Evolutionary conservation across 2,888 invertebrate species (phyloP), one percentile per base, ranked within the genome.

Genomic region (Diaprepes abbreviatus): DNA sequence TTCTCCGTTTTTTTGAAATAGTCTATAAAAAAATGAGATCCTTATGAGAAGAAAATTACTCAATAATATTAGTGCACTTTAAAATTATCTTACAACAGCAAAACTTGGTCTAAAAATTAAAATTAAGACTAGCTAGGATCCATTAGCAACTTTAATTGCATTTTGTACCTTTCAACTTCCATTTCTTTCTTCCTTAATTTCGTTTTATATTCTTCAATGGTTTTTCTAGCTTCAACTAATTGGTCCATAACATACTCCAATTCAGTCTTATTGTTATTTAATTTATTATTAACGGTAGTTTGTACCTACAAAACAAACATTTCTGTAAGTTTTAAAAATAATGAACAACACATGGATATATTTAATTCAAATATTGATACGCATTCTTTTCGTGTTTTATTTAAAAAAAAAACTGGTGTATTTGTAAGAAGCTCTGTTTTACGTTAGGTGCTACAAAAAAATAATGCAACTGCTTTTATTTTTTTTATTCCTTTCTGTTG

Each of bases 161-260:
- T 77, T 72, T 84, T 83, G 63, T 80, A 83, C 59, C 76, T 74
- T 70, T 82, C 82, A 3, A 78, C 79, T 74, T 83, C 83, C 3
- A 79, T 77, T 69, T 83, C 82, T 74, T 83, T 83, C 59, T 78
- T 79, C 24, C 73, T 71, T 59, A 82, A 74, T 73, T 82, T 83
- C 28, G 77, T 70, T 74, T 83, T 83, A 62, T 83, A 83, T 69
- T 82, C 81, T 67, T 83, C 82, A 3, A 83, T 81, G 3, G 80
- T 78, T 75, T 79, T 79, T 64, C 76, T 77, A 1, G 83, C 82
- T 70, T 83, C 82, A 4, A 77, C 75, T 48, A 84, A 75, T 74
- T 84, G 81, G 7, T 76, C 79, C 77, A 77, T 79, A 19, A 83
- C 72, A 6, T 28, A 36, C 48, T 71, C 67, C 40, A 71, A n/a